Percentiles rank a stretch among this genome's conserved stretches.
phyloP scores from a whole-genome alignment of 23 tunicate species.

The Halocynthia aurantium region DNA sequence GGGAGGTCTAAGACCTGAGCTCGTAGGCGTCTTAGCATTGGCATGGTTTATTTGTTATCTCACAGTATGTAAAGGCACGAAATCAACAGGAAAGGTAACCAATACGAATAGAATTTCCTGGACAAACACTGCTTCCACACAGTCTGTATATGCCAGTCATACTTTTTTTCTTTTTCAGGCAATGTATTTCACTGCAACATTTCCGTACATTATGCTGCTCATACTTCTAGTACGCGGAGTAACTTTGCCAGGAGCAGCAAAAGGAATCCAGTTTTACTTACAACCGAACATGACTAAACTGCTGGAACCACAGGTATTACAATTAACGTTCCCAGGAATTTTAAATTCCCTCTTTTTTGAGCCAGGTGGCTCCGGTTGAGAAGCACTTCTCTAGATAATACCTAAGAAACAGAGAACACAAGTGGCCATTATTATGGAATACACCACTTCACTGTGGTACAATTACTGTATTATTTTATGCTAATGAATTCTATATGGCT shows the following conservation, averaged over 20 bases:
- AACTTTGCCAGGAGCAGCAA: slow-evolving; percentile 92
- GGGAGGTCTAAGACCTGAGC: slow-evolving; percentile 89
- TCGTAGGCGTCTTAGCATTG: slow-evolving; percentile 79
- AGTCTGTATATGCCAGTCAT: neutral
- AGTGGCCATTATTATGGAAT: too few relatives aligned
- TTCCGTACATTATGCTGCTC: slow-evolving; percentile 91
- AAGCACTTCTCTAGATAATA: neutral
- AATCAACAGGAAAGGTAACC: slow-evolving; percentile 96
- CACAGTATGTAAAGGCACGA: slow-evolving; percentile 94
- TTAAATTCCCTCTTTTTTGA: neutral
- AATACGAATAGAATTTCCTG: neutral
- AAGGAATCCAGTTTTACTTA: slow-evolving; percentile 93
- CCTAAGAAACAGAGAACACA: too few relatives aligned
- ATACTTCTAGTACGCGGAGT: slow-evolving; percentile 86
- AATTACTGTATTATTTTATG: too few relatives aligned
- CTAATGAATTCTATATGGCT: neutral
- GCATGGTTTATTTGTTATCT: slow-evolving; percentile 98
- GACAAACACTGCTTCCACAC: neutral
- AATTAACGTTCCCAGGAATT: neutral
- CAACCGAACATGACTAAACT: slow-evolving; percentile 91
- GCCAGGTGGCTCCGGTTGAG: too few relatives aligned
- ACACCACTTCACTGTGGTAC: too few relatives aligned
- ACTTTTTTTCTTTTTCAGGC: slow-evolving; percentile 44
- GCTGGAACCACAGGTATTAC: slow-evolving; percentile 76
- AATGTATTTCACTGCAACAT: slow-evolving; percentile 97